Evolutionary conservation across 2,888 invertebrate species (phyloP).

Genomic region (Trachelus stipa): DNA sequence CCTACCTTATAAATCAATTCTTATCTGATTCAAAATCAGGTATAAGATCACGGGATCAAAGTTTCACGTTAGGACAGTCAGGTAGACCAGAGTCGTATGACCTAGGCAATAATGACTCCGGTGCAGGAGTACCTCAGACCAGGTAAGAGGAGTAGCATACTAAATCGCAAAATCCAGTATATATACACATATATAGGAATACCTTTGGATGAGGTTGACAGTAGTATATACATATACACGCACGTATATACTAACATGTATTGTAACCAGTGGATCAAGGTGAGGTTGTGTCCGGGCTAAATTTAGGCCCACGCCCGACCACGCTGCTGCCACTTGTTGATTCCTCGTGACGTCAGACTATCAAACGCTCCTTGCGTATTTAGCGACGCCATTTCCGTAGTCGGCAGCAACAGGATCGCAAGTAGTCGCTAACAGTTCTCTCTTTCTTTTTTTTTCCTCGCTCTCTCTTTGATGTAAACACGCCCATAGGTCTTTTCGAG

Average conservation of each 20-base stretch:
- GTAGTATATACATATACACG: too few relatives aligned
- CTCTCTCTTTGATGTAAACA: neutral
- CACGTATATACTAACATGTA: neutral
- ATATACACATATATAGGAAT: neutral
- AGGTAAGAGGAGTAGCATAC: neutral
- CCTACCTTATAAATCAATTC: too few relatives aligned
- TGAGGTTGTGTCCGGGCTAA: constrained; percentile 35
- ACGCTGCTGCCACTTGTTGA: constrained; percentile 42
- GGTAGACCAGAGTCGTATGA: neutral
- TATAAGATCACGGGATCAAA: neutral
- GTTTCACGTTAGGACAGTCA: neutral
- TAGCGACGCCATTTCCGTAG: constrained; percentile 10
- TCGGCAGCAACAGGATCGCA: constrained; percentile 1
- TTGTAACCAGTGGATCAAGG: neutral
- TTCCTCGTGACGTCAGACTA: constrained; percentile 18
- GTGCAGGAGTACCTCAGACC: neutral
- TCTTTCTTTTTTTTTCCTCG: neutral
- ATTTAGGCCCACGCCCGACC: constrained; percentile 39
- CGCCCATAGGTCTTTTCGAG: neutral
- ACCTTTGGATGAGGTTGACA: too few relatives aligned
- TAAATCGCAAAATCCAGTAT: neutral
- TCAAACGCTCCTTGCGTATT: constrained; percentile 13
- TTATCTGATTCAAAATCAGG: neutral
- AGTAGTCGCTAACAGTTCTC: neutral
- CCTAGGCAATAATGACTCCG: neutral